Conservation (phyloP, 2,113 vertebrate genomes). For the Takifugu bimaculatus region DNA sequence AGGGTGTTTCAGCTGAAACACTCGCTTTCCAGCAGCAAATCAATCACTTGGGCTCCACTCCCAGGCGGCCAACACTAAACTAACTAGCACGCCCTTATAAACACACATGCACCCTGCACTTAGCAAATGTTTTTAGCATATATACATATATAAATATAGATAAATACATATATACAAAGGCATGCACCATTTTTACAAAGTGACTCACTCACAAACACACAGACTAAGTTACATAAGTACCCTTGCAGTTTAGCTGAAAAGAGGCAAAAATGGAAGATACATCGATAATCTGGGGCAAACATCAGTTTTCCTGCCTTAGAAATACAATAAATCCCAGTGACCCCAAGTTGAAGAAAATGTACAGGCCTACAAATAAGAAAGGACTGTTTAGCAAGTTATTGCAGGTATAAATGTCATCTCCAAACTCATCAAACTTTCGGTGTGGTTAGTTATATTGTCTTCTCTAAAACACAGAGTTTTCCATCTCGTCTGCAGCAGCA, state of each 20-base stretch:
- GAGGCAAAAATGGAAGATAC: constrained; percentile 43
- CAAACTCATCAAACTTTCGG: constrained; percentile 1
- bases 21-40: constrained; percentile 42
- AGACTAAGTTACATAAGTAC: constrained; percentile 63
- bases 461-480: neutral
- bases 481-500: neutral
- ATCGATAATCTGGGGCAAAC: constrained; percentile 43
- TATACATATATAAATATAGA: constrained; percentile 34
- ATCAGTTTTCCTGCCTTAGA: constrained; percentile 57
- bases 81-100: constrained; percentile 60
- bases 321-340: constrained; percentile 43
- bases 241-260: constrained; percentile 67
- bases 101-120: constrained; percentile 63
- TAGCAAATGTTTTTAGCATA: constrained; percentile 52
- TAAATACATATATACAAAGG: constrained; percentile 53
- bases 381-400: neutral
- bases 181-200: constrained; percentile 47
- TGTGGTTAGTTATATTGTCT: constrained; percentile 9
- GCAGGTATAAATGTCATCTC: no score
- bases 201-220: constrained; percentile 21
- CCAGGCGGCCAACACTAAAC: constrained; percentile 57
- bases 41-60: constrained; percentile 52
- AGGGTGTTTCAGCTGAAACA: constrained; percentile 28
- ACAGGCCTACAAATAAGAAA: neutral
- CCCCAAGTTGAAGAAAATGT: constrained; percentile 29